A percentile compares a stretch with the other conserved stretches of the same genome.
These are phyloP conservation scores for Apomyelois bistriatella DNA, from an alignment of 2,888 invertebrate species.

Conservation along the genomic window DNA sequence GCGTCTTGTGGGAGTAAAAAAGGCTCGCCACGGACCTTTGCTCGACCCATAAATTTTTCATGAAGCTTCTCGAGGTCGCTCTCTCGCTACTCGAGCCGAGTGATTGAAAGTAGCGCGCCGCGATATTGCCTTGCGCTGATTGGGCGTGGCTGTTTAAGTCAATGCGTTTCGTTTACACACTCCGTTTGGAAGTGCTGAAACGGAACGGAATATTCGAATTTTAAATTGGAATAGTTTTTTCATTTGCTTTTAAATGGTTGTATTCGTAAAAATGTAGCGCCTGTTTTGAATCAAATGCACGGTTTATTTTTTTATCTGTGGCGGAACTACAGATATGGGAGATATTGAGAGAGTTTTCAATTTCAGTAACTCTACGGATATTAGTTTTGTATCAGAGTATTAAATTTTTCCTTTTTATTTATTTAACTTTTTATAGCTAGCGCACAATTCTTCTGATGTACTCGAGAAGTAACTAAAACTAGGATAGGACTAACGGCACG, in stretches of 20 bases:
- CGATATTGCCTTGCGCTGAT: constrained; percentile 54
- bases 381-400: background rate
- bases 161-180: constrained; percentile 21
- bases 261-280: background rate
- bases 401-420: background rate
- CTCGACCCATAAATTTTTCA: constrained; percentile 68
- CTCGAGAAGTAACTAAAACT: too few species aligned
- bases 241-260: constrained; percentile 3
- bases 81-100: constrained; percentile 30
- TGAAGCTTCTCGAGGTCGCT: constrained; percentile 48
- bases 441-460: too few species aligned
- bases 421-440: background rate
- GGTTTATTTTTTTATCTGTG: background rate
- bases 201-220: constrained; percentile 14
- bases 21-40: constrained; percentile 21
- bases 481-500: too few species aligned
- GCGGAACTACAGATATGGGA: too few species aligned
- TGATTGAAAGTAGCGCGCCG: constrained; percentile 59
- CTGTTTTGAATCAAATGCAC: constrained; percentile 1
- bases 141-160: constrained; percentile 31
- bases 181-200: constrained; percentile 3
- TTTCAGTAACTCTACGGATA: background rate
- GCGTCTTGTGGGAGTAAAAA: constrained; percentile 50
- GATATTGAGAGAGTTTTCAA: background rate
- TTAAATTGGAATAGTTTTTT: constrained; percentile 19